Conservation (phyloP, 2,797 vertebrate species). For the Numenius phaeopus region DNA sequence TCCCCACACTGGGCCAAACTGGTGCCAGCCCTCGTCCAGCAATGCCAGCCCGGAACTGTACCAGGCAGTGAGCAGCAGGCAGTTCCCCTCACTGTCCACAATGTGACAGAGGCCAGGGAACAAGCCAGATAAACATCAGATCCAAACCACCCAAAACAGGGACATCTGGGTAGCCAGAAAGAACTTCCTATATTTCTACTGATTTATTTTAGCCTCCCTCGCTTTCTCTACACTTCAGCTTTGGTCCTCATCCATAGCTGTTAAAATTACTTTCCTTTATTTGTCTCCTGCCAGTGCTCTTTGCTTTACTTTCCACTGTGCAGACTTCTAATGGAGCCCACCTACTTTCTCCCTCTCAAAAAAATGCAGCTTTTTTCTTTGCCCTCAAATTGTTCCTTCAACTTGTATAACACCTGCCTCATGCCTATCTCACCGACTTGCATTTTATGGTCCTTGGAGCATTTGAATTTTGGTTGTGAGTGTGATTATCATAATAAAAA, state of each 20-base stretch:
- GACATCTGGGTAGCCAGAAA: neutral
- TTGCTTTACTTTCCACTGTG: neutral
- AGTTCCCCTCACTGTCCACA: neutral
- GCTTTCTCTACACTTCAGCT: neutral
- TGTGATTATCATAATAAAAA: neutral
- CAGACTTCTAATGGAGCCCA: neutral
- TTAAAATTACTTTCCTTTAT: neutral
- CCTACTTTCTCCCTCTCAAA: neutral
- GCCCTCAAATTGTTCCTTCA: neutral
- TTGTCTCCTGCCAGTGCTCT: neutral
- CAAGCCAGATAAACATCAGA: neutral
- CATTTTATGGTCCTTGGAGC: neutral
- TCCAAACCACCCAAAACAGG: neutral
- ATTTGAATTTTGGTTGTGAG: neutral
- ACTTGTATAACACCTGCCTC: neutral
- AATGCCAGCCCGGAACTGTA: neutral
- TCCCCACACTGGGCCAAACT: neutral
- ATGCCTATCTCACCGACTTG: neutral
- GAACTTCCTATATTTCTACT: neutral
- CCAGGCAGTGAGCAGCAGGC: rapidly evolving
- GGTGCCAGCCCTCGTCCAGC: neutral
- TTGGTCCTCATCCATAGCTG: neutral
- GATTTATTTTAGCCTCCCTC: neutral
- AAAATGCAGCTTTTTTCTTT: neutral
- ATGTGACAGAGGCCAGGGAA: neutral